A percentile compares a stretch with the other conserved stretches of the same genome.
phyloP scores from a whole-genome alignment of 1,140 invertebrate species.

The Plectus sambesii region DNA sequence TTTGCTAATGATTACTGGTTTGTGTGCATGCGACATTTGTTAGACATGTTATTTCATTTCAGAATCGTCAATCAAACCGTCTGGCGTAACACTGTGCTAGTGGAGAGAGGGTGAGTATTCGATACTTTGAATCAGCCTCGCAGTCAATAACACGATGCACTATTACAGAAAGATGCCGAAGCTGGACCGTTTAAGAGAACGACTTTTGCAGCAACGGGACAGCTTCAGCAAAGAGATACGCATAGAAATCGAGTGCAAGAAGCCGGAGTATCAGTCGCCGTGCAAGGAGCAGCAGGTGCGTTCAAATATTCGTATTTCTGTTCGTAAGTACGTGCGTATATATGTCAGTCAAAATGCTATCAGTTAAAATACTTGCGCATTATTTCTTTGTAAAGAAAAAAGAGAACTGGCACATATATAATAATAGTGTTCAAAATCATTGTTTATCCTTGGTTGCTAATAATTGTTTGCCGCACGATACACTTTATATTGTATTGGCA shows the following conservation, averaged over 20 bases:
- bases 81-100: constrained; percentile 57
- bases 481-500: too few relatives aligned
- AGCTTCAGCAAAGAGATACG: constrained; percentile 31
- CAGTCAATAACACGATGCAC: constrained; percentile 22
- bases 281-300: constrained; percentile 64
- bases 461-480: too few relatives aligned
- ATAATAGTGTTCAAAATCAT: too few relatives aligned
- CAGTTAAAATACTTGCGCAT: neutral
- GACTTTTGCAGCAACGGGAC: constrained; percentile 29
- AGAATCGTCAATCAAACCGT: constrained; percentile 21
- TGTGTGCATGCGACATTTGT: too few relatives aligned
- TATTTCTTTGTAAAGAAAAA: too few relatives aligned
- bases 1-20: too few relatives aligned
- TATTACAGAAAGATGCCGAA: constrained; percentile 45
- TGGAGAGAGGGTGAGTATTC: constrained; percentile 59
- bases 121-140: constrained; percentile 6
- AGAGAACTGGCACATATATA: too few relatives aligned
- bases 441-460: too few relatives aligned
- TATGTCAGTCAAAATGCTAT: too few relatives aligned
- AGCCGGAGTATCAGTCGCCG: constrained; percentile 55
- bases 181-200: constrained; percentile 34
- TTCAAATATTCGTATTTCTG: neutral
- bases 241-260: constrained; percentile 59
- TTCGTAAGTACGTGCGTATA: too few relatives aligned
- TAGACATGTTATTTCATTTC: neutral